Percentiles rank a stretch among this genome's conserved stretches.
phyloP scores from a whole-genome alignment of 2,888 invertebrate species.

The Lapara coniferarum region DNA sequence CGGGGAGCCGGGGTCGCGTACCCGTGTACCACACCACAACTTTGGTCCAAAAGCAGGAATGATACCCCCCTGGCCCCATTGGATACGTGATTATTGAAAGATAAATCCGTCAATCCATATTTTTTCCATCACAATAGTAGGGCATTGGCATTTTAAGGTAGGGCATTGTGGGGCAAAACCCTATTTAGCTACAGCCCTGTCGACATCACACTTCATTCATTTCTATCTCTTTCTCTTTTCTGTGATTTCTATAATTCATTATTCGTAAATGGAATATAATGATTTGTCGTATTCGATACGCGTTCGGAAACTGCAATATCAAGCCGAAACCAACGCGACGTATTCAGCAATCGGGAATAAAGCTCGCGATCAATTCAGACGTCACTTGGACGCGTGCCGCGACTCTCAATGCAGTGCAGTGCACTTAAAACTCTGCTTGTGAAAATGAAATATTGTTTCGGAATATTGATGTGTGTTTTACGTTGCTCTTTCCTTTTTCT shows the following conservation, averaged over 20 bases:
- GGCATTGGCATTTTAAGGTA: too few relatives aligned
- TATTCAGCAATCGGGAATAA: slow-evolving; percentile 38
- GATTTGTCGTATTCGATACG: not conserved
- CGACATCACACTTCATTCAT: too few relatives aligned
- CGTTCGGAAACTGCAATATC: slow-evolving; percentile 50
- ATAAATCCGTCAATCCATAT: too few relatives aligned
- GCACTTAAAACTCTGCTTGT: slow-evolving; percentile 30
- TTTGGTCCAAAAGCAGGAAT: too few relatives aligned
- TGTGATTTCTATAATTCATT: not conserved
- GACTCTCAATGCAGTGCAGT: slow-evolving; percentile 39
- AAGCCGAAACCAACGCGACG: slow-evolving; percentile 44
- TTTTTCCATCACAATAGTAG: too few relatives aligned
- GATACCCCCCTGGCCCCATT: too few relatives aligned
- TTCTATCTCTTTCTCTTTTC: too few relatives aligned
- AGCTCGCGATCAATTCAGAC: slow-evolving; percentile 40
- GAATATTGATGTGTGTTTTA: not conserved
- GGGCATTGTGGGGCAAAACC: too few relatives aligned
- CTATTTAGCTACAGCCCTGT: too few relatives aligned
- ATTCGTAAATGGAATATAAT: not conserved
- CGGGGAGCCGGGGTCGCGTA: too few relatives aligned
- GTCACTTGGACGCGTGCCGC: slow-evolving; percentile 42
- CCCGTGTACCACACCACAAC: too few relatives aligned
- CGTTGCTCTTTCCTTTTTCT: not conserved
- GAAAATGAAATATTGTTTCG: slow-evolving; percentile 7
- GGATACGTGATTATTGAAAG: too few relatives aligned